phyloP scores from a whole-genome alignment of 2,888 invertebrate genomes.

The Julus scandinavius region DNA sequence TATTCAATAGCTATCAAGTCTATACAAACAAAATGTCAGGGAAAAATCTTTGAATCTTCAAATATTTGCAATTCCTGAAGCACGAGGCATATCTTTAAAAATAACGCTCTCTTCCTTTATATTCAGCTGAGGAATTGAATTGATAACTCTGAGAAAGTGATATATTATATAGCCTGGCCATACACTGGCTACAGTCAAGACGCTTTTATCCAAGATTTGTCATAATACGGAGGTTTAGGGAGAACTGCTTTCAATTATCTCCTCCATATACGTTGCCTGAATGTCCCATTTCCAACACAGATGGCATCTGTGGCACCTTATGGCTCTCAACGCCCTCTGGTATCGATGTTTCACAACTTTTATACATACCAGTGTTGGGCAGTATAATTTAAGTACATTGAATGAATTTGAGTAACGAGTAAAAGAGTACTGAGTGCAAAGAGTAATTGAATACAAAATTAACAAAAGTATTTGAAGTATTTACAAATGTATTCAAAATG shows the following conservation, averaged over 20 bases:
- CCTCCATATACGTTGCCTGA: neutral
- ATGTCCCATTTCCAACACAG: neutral
- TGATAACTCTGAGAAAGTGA: constrained; percentile 8
- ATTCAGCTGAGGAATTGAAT: constrained; percentile 20
- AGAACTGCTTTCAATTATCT: neutral
- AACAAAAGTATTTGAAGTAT: too few species aligned
- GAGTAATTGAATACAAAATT: too few species aligned
- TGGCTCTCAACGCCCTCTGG: neutral
- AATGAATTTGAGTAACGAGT: too few species aligned
- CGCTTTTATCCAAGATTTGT: neutral
- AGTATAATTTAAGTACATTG: too few species aligned
- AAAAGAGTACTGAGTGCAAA: too few species aligned
- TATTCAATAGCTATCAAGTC: constrained; percentile 42
- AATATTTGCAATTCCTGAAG: constrained; percentile 42
- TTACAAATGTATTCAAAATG: too few species aligned
- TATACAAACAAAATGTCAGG: constrained; percentile 16
- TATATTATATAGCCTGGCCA: neutral
- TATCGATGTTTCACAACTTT: too few species aligned
- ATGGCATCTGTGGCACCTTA: neutral
- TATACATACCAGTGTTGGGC: too few species aligned
- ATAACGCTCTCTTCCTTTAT: constrained; percentile 12
- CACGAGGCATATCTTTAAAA: neutral
- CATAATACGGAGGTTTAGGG: neutral
- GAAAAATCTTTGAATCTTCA: constrained; percentile 42
- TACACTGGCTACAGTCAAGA: too few species aligned